Evolutionary conservation across 2,888 invertebrate species (phyloP), one percentile per base, ranked within the genome.

Genomic region (Slavum lentiscoides): DNA sequence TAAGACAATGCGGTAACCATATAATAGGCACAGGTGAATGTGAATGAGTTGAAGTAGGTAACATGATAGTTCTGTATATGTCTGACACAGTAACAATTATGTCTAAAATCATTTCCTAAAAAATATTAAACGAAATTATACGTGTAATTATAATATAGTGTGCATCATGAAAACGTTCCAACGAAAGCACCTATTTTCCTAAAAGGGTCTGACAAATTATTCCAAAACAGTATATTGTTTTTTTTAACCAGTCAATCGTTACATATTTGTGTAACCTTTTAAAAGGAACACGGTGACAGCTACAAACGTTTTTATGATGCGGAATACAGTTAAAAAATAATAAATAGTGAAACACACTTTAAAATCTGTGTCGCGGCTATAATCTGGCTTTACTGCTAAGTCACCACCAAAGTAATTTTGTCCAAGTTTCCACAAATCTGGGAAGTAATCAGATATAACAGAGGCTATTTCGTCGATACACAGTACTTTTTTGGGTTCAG

Each of bases 371-470:
- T 94, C 94, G 75, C 93, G 90, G n/a, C 91, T 90, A 3, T 89
- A 87, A 85, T 92, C 92, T 17, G 91, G 89, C 83, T 92, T 91
- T 0, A 93, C 91, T 84, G 92, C 91, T 80, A 97, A 87, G 85
- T 96, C 94, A 11, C 94, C 95, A 7, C 93, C 93, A 87, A 97
- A 97, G 89, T 98, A 98, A 61, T 95, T 92, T 85, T 96, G 92
- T 0, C 98, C 97, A 1, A 99, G 90, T 86, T 96, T 94, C 97
- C 97, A 98, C 84, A 99, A 90, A 86, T 97, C 95, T 55, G 95
- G 94, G 85, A 98, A 90, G 83, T 92, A 91, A 81, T 91, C 91
- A 1, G 91, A 90, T 62, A 95, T 90, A 82, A 93, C 89, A 80
- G 92, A 91, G 83, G 93, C 92, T 55, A 95, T 88, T 85, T 93